Evolutionary conservation across 1,140 invertebrate species (phyloP), one percentile per base, ranked within the genome.

Genomic region (Panagrolaimus sp.): DNA sequence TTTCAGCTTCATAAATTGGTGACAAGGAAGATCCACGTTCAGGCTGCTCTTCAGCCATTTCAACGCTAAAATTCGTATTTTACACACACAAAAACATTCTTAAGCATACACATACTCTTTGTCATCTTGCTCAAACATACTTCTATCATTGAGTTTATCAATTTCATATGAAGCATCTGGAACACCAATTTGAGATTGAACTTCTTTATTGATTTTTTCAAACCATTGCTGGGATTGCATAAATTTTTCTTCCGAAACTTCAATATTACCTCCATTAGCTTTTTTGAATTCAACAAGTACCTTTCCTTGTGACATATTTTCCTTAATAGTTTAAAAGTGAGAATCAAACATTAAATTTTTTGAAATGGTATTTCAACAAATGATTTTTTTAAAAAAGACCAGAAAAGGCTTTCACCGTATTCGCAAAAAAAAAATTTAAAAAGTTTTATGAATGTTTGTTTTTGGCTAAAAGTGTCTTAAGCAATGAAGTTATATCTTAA

Each of bases 251-350:
- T 20, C 51, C 16, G 51, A 57, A 20, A 57, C 51, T 27, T 25
- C 27, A 27, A 57, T 20, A 11, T n/a, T 57, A 11, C 9, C 27
- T 5, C 51, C 51, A 20, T 27, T 13, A 11, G 51, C 51, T 20
- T 20, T 57, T 16, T 57, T 16, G n/a, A 57, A 57, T 11, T 57
- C 51, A 20, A 57, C 51, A 5, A 27, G 51, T n/a, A 57, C 51
- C 51, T 57, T 57, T 7, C 31, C 31, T 38, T 38, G 31, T 38
- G 51, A 27, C 51, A 25, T 20, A 25, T 9, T 57, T 57, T 14
- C 13, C n/a, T 20, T 27, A 20, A 57, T 57, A 27, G 27, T 1
- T 14, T 2, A 0, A 27, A 3, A 11, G 13, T 25, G 0, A 13
- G 8, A n/a, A n/a, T n/a, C 9, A 16, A 20, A 57, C 1, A 57